Base-by-base conservation (phyloP, 2,888 invertebrate genomes). In the Tetragnatha montana region DNA sequence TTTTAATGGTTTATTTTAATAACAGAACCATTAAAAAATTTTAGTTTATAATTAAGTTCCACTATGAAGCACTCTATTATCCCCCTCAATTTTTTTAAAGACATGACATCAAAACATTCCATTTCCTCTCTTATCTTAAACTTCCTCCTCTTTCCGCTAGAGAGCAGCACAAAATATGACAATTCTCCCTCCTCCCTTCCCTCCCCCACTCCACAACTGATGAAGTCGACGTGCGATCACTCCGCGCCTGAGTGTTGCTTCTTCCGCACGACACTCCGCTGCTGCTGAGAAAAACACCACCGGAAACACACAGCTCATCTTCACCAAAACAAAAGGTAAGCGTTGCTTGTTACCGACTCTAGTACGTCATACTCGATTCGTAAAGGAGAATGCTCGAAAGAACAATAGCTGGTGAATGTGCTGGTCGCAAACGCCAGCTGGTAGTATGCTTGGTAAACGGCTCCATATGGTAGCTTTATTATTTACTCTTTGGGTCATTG, bases 381-480 rank as follows among this genome's bases (percentile, higher is more conserved):
- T n/a, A 76, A 76, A n/a, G 19, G 21, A n/a, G 50, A 10, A 76
- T 60, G 8, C 1, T 0, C 35, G 12, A 8, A 60, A 17, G 10
- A 60, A 17, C n/a, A 14, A 76, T 12, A 76, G 6, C 49, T 50
- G 19, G 0, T 17, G 19, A 50, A 22, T 73, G 10, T 74, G 82
- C 71, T 22, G 17, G 50, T 22, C 7, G 12, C 21, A 14, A 74
- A 82, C 2, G 35, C 35, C 35, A 35, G 19, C 19, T 47, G 17
- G 19, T 49, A 49, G 73, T 51, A 51, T 60, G 10, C 10, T n/a
- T 17, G 8, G 35, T 8, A 19, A n/a, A 76, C 22, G 8, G 74
- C 50, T 21, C 82, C 82, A 82, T 82, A 82, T 82, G 82, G 82
- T 82, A 74, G 74, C 73, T 17, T 74, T 73, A 35, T 76, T 50